Evolutionary conservation across 2,797 vertebrate species (phyloP), one percentile per base, ranked within the genome.

Genomic region (Psittacula derbiana): DNA sequence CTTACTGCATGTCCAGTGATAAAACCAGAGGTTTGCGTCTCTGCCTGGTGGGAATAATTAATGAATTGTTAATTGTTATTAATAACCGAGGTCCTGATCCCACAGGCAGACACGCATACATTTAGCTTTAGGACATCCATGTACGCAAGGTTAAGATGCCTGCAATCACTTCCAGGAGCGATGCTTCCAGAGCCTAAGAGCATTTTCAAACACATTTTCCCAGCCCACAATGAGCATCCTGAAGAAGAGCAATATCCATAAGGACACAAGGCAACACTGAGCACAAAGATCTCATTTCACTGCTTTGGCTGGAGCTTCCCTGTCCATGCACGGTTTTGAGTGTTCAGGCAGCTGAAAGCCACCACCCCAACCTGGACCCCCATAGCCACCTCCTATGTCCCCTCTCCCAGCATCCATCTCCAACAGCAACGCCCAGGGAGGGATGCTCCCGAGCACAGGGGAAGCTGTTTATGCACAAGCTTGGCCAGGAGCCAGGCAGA

Each of bases 41-140:
- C 71, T 73, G 86, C 66, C 94, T 93, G 69, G 74, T 23, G 76
- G 93, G 91, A 96, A 90, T 93, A 89, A 96, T 96, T 96, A 96
- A 94, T 91, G 95, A 96, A 89, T 92, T 84, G 80, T 92, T 97
- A 94, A 93, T 90, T 92, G 72, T 88, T 96, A 71, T 72, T 94
- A 96, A 90, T 90, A 95, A 89, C 91, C 1, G 4, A 95, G 92
- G 92, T 86, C 90, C 61, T 69, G 76, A 86, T 78, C 92, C 78
- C 30, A 10, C 80, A 95, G 86, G 49, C 52, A 91, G 81, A 78
- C 52, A 76, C 0, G 0, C 61, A 58, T 28, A 67, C 20, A 6
- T 57, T 90, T 36, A 27, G 61, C 79, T 90, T 94, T 61, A 71
- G 65, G 79, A 89, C 55, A 67, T 46, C 55, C 67, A 4, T 2